A percentile compares a stretch with the other conserved stretches of the same genome.
Conservation (phyloP, 2,888 invertebrate genomes). For the Nomada ferruginata region DNA sequence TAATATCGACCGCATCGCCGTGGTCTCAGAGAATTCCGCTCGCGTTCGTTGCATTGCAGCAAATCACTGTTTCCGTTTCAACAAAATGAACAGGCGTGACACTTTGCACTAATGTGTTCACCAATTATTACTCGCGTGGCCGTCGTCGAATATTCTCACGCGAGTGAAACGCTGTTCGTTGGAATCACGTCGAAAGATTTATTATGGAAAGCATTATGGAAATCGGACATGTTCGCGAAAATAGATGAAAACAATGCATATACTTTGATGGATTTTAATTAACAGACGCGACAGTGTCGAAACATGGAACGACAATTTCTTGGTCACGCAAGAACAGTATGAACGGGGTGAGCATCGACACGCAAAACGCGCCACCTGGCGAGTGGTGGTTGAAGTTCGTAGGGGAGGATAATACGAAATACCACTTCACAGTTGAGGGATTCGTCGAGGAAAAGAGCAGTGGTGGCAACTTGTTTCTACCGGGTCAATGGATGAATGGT, state of each 20-base stretch:
- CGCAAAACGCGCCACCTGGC: conserved; percentile 75
- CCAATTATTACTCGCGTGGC: not conserved
- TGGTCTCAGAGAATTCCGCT: conserved; percentile 2
- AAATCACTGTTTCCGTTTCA: not conserved
- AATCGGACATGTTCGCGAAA: not conserved
- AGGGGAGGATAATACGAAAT: conserved; percentile 71
- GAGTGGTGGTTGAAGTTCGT: conserved; percentile 72
- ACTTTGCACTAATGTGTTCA: not conserved
- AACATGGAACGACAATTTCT: conserved; percentile 64
- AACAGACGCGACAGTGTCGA: conserved; percentile 44
- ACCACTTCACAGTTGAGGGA: conserved; percentile 58
- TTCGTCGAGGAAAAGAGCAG: not conserved
- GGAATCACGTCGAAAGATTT: not conserved
- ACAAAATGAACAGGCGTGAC: not conserved
- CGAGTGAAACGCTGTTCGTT: not conserved
- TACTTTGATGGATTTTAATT: conserved; percentile 18
- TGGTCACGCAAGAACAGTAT: conserved; percentile 66
- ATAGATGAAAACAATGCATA: too few species aligned
- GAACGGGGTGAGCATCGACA: conserved; percentile 70
- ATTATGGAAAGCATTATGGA: too few species aligned
- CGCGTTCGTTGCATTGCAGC: conserved; percentile 15
- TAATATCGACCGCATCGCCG: conserved; percentile 53
- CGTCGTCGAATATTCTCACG: not conserved
- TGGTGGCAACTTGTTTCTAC: not conserved
- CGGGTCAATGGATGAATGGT: conserved; percentile 11